Evolutionary conservation across 2,888 invertebrate genomes (phyloP).

Genomic region (Caenorhabditis sp.): DNA sequence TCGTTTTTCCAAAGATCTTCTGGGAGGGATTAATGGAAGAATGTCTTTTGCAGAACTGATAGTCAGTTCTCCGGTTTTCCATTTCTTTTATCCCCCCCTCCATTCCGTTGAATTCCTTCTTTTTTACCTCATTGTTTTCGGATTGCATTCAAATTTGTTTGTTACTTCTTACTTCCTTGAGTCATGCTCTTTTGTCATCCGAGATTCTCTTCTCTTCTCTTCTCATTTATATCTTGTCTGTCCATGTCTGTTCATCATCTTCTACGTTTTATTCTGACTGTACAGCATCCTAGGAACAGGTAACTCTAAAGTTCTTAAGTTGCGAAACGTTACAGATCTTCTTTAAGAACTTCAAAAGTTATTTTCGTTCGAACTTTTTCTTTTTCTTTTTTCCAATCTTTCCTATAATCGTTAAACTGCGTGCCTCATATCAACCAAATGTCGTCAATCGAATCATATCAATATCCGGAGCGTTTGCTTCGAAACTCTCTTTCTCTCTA

Average conservation of each 20-base stretch:
- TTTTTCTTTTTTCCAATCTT: not conserved
- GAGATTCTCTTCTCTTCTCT: not conserved
- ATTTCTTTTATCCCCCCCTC: too few species aligned
- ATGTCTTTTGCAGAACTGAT: slow-evolving; percentile 17
- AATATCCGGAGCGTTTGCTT: slow-evolving; percentile 34
- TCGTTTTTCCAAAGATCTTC: slow-evolving; percentile 24
- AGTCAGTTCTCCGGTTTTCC: too few species aligned
- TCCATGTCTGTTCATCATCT: not conserved
- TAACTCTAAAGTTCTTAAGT: too few species aligned
- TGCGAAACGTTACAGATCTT: too few species aligned
- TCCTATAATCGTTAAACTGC: not conserved
- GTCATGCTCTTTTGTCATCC: not conserved
- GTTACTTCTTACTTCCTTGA: slow-evolving; percentile 7
- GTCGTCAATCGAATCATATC: slow-evolving; percentile 39
- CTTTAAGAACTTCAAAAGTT: too few species aligned
- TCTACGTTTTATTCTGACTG: not conserved
- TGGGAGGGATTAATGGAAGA: slow-evolving; percentile 11
- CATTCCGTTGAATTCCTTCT: too few species aligned
- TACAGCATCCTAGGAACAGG: not conserved
- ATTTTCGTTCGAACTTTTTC: too few species aligned
- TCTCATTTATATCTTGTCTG: not conserved
- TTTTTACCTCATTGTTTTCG: too few species aligned
- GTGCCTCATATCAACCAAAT: not conserved
- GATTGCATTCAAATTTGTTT: too few species aligned
- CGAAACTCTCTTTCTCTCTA: slow-evolving; percentile 26